Evolutionary conservation across 2,797 vertebrate genomes (phyloP).

Genomic region (Malacoraja senta): DNA sequence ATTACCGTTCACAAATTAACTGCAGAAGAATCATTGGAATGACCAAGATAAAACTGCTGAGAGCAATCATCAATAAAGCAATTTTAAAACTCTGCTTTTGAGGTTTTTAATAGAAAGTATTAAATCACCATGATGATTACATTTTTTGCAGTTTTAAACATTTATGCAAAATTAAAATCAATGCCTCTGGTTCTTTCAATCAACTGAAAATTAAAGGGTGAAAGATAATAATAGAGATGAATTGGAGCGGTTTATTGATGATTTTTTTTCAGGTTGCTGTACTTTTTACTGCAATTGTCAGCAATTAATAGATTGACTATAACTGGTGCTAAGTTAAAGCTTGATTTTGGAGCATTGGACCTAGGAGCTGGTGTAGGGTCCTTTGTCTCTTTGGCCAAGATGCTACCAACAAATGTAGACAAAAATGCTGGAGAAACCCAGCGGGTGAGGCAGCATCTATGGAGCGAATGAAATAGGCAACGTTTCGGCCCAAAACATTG

Average conservation of each 20-base stretch:
- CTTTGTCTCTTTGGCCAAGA: neutral
- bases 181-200: neutral
- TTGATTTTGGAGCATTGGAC: neutral
- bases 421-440: too few species aligned
- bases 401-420: too few species aligned
- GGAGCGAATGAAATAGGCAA: too few species aligned
- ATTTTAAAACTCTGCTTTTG: constrained; percentile 11
- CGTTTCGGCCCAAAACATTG: too few species aligned
- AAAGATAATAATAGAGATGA: neutral
- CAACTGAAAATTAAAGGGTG: neutral
- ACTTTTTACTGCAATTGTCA: neutral
- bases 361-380: neutral
- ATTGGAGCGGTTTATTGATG: neutral
- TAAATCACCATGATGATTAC: neutral
- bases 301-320: neutral
- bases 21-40: neutral
- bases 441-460: too few species aligned
- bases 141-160: neutral
- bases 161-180: neutral
- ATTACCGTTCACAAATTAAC: neutral
- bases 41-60: neutral
- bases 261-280: neutral
- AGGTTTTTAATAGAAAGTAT: neutral
- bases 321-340: neutral
- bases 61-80: neutral